Evolutionary conservation across 1,140 invertebrate species (phyloP).

Genomic region (Wasmannia auropunctata): DNA sequence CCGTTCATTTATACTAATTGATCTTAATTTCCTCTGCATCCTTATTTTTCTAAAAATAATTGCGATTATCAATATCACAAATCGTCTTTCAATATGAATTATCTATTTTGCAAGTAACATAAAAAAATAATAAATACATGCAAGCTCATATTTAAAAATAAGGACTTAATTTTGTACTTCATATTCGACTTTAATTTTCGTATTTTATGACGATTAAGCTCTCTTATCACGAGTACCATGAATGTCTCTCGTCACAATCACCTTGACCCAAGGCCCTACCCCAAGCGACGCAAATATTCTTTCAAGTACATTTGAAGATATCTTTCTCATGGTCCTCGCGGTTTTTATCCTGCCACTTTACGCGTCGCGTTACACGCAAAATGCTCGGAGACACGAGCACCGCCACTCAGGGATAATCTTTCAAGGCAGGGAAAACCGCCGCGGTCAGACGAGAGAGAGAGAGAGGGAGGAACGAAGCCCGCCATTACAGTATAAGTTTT

Average conservation of each 20-base stretch:
- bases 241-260: background rate
- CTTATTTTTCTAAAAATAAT: background rate
- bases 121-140: background rate
- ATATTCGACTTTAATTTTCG: too few species aligned
- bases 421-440: constrained; percentile 48
- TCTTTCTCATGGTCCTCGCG: constrained; percentile 1
- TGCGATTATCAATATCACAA: background rate
- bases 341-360: constrained; percentile 49
- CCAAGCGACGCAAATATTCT: background rate
- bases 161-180: background rate
- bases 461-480: too few species aligned
- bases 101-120: background rate
- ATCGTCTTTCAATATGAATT: background rate
- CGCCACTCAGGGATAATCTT: constrained; percentile 54
- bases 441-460: constrained; percentile 46
- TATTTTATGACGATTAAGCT: background rate
- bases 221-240: background rate
- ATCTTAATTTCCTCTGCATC: background rate
- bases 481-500: constrained; percentile 54
- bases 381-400: constrained; percentile 30
- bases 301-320: constrained; percentile 41
- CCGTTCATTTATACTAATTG: background rate
- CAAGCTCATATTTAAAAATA: background rate
- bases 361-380: constrained; percentile 49
- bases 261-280: background rate